Base-by-base conservation (phyloP, 2,888 invertebrate species). In the Shargacucullia verbasci region DNA sequence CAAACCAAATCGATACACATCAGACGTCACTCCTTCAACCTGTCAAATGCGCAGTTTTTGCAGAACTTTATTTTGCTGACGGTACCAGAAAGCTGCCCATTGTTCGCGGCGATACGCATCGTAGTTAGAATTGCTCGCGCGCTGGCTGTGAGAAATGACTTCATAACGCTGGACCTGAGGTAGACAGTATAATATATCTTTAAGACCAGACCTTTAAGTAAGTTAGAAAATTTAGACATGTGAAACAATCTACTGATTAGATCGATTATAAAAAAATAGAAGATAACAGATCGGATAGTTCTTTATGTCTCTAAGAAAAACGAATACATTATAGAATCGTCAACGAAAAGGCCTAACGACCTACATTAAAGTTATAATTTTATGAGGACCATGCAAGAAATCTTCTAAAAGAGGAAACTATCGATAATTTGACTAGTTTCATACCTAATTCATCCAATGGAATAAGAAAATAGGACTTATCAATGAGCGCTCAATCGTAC, bases 71-170 rank as follows among this genome's bases (percentile, higher is more conserved):
- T 6, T 50, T 69, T 84, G 81, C 82, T 52, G 70, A 74, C 85
- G 61, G 55, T 86, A 83, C 84, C 50, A 57, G 44, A 44, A 57
- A 49, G 73, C 74, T 78, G 70, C 44, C 82, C 77, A 87, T 88
- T 87, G 87, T 87, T 85, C 73, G 73, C 62, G 34, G 78, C 70
- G 86, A 86, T 87, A 87, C 79, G 78, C 85, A 86, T 88, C 86
- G 73, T 61, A 62, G 66, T 72, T 77, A 73, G 76, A 80, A 82
- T 80, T 76, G 79, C 82, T 81, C 81, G 80, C 84, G 81, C 82
- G 80, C 78, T 79, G 75, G 65, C 64, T 71, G 57, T 70, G 71
- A 70, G 67, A 71, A 71, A 78, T 71, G 60, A 71, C 78, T 80
- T 77, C 69, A 77, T 78, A 77, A 70, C 47, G 48, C 59, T 55